These are phyloP conservation scores for Lampropteryx suffumata DNA, from an alignment of 2,888 invertebrate genomes.

Conservation along the genomic window DNA sequence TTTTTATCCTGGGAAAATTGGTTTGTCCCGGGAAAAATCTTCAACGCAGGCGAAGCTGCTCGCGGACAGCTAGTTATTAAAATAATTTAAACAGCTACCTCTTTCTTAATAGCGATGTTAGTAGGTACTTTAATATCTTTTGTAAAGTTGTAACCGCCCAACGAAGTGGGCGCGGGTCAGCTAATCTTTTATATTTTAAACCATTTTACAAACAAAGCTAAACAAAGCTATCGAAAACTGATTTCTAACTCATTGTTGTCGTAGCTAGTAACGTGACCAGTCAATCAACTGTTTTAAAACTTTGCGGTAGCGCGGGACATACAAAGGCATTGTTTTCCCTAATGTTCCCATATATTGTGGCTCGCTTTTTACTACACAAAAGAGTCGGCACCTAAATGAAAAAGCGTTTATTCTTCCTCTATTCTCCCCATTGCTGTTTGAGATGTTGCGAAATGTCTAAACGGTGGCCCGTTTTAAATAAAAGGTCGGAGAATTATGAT, in stretches of 20 bases:
- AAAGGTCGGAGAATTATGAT: constrained; percentile 21
- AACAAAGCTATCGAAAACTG: constrained; percentile 7
- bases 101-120: no score
- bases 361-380: constrained; percentile 64
- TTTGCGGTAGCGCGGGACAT: constrained; percentile 48
- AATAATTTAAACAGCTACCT: no score
- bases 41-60: no score
- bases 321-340: constrained; percentile 67
- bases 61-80: no score
- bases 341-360: constrained; percentile 67
- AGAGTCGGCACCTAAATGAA: constrained; percentile 60
- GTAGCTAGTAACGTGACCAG: constrained; percentile 40
- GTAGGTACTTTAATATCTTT: no score
- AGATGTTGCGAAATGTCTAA: constrained; percentile 38
- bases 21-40: no score
- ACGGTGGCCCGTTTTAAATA: constrained; percentile 26
- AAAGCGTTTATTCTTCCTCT: constrained; percentile 64
- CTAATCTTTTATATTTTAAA: not conserved
- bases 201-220: constrained; percentile 5
- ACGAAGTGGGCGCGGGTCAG: not conserved
- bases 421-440: constrained; percentile 46
- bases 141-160: no score
- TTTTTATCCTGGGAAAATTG: no score
- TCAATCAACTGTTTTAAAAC: constrained; percentile 52
- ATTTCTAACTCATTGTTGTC: constrained; percentile 20